phyloP scores from a whole-genome alignment of 2,113 vertebrate genomes.

The Pogona vitticeps region DNA sequence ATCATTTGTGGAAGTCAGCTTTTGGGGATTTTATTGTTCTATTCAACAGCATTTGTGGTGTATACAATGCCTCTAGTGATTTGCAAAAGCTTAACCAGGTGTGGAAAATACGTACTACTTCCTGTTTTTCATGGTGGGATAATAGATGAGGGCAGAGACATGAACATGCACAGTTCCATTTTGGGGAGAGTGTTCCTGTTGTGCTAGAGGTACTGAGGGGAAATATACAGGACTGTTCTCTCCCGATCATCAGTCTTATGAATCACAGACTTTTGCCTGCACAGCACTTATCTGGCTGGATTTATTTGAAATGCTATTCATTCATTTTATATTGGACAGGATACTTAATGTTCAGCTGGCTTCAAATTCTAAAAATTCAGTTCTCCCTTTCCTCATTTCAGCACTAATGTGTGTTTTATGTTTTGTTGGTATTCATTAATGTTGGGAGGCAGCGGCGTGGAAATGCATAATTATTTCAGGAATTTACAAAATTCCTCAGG shows the following conservation, averaged over 20 bases:
- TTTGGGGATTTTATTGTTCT: background rate
- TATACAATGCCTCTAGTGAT: background rate
- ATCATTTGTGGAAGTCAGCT: background rate
- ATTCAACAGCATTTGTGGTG: background rate
- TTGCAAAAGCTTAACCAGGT: background rate
- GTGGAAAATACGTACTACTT: background rate
- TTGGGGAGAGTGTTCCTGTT: background rate
- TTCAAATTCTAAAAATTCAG: conserved; percentile 18
- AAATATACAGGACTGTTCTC: background rate
- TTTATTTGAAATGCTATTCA: background rate
- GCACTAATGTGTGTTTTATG: conserved; percentile 3
- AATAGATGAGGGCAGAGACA: background rate
- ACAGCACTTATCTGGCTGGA: background rate
- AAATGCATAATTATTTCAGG: background rate
- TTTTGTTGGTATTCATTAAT: background rate
- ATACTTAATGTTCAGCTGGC: background rate
- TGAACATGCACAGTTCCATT: background rate
- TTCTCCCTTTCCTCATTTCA: background rate
- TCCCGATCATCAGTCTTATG: background rate
- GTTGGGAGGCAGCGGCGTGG: background rate
- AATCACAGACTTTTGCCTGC: conserved; percentile 5
- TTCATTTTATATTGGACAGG: conserved; percentile 3
- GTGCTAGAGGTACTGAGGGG: background rate
- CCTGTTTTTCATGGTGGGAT: background rate
- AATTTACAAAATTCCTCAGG: background rate